Evolutionary conservation across 92 coral and sea anemone genomes (phyloP).

Genomic region (Epizoanthus rinbou): DNA sequence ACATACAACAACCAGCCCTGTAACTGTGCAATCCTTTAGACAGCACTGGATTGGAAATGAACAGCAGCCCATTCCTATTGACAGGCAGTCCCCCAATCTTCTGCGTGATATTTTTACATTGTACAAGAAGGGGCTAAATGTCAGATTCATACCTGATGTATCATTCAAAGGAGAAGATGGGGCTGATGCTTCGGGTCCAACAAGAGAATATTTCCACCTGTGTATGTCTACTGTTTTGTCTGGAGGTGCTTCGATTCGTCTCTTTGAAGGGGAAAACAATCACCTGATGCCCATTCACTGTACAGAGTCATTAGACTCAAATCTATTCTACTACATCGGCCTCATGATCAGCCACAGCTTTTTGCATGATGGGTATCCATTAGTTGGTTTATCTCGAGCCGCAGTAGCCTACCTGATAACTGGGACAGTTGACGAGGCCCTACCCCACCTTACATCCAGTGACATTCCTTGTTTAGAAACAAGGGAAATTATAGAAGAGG

Average conservation of each 20-base stretch:
- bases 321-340: constrained; percentile 57
- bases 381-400: constrained; percentile 59
- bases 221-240: constrained; percentile 45
- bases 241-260: constrained; percentile 38
- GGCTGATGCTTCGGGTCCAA: constrained; percentile 65
- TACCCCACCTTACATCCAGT: constrained; percentile 40
- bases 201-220: constrained; percentile 50
- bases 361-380: constrained; percentile 63
- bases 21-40: constrained; percentile 20
- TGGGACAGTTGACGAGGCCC: constrained; percentile 47
- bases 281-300: constrained; percentile 66
- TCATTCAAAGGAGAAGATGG: constrained; percentile 62
- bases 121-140: constrained; percentile 45
- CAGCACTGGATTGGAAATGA: constrained; percentile 12
- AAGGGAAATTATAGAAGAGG: constrained; percentile 47
- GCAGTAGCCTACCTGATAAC: constrained; percentile 58
- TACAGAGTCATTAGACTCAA: constrained; percentile 48
- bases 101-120: constrained; percentile 58
- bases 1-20: constrained; percentile 5
- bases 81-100: constrained; percentile 42
- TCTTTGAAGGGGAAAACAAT: constrained; percentile 60
- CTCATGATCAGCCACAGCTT: constrained; percentile 53
- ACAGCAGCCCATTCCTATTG: constrained; percentile 42
- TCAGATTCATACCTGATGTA: constrained; percentile 51
- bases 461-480: constrained; percentile 57